Percentiles rank a stretch among this genome's conserved stretches.
Conservation (phyloP, 2,113 vertebrate genomes). For the Coryphaenoides rupestris region DNA sequence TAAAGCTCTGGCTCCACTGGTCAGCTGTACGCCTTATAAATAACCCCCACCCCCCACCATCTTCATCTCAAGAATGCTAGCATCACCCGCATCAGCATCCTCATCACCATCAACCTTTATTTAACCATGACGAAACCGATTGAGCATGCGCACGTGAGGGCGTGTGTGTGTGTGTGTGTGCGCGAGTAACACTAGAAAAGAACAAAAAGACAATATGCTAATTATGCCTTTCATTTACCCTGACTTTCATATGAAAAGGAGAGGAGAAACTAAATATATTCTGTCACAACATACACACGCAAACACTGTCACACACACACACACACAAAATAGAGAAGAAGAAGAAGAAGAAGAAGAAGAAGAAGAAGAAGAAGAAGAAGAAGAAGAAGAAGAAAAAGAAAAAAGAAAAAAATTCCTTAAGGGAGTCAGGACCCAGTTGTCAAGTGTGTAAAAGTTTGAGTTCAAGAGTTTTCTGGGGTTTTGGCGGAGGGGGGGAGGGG, state of each 20-base stretch:
- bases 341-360: constrained; percentile 24
- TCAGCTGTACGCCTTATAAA: constrained; percentile 16
- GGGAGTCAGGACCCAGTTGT: constrained; percentile 55
- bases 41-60: constrained; percentile 64
- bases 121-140: too few species aligned
- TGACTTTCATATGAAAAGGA: constrained; percentile 65
- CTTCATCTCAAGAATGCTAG: constrained; percentile 32
- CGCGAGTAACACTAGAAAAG: neutral
- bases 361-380: constrained; percentile 15
- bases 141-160: neutral
- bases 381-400: constrained; percentile 34
- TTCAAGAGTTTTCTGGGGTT: constrained; percentile 35
- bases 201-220: constrained; percentile 48
- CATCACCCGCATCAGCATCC: neutral
- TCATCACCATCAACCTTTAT: too few species aligned
- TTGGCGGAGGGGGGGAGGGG: too few species aligned
- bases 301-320: too few species aligned
- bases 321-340: too few species aligned
- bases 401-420: constrained; percentile 47
- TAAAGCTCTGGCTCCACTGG: constrained; percentile 45
- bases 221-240: constrained; percentile 63
- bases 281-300: constrained; percentile 63
- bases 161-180: neutral
- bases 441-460: constrained; percentile 46
- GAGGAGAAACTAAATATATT: constrained; percentile 57